Base-by-base conservation (phyloP, 64 coral and sea anemone species). In the Hydrozoanthus tunicans region DNA sequence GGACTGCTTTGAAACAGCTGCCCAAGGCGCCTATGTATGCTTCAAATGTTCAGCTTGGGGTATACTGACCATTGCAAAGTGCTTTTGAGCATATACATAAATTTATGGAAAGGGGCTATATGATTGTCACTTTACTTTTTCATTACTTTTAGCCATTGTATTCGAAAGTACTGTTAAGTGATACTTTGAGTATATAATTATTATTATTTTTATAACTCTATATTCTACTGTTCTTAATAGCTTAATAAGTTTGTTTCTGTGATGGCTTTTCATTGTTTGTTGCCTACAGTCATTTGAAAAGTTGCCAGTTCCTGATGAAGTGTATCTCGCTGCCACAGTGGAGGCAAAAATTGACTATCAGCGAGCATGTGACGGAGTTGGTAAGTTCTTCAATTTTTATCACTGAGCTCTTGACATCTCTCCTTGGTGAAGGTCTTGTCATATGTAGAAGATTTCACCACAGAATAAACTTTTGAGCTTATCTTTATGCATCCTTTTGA, bases 321-420 rank as follows among this genome's bases (percentile, higher is more conserved):
- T 93, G 76, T 96, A 93, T 74, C 77, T 92, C 23, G 95, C 95
- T 15, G 89, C 91, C 55, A 94, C 95, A 77, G 32, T 94, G 6
- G 92, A 94, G 77, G 89, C 92, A 88, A 96, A 96, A 80, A 94
- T 91, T 32, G 92, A 96, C 68, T 96, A 93, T 9, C 75, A 94
- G 60, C 90, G 93, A 58, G 70, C 82, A 55, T 61, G 79, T 52
- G 95, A 96, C 79, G 70, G 93, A 86, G 95, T 92, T 96, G 90
- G 65, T 83, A 58, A 3, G 90, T 82, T 86, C 51, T 66, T 26
- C 25, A 61, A 27, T 58, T 89, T 71, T 12, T 23, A 17, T 89
- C 20, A 51, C 7, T 52, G 3, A 55, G 17, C 32, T 70, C n/a
- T 56, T 11, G 5, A 8, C 24, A 73, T 3, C 3, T 73, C 6